Evolutionary conservation across 2,113 vertebrate genomes (phyloP).

Genomic region (Caretta caretta): DNA sequence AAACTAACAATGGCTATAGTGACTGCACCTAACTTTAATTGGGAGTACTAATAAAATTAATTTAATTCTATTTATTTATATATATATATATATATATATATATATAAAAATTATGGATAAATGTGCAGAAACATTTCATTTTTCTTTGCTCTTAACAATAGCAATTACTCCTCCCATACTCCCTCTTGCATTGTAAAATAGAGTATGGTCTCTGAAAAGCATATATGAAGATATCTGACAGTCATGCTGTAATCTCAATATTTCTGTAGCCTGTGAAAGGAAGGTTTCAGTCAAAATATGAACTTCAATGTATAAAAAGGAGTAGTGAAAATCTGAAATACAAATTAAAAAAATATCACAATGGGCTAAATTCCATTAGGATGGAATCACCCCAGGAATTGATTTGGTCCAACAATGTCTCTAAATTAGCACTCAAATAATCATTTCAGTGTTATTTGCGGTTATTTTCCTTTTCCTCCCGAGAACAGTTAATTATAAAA

Average conservation of each 20-base stretch:
- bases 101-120: not conserved
- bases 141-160: not conserved
- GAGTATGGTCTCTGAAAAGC: not conserved
- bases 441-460: not conserved
- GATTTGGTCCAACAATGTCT: not conserved
- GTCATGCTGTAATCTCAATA: not conserved
- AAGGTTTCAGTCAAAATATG: not conserved
- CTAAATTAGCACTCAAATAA: not conserved
- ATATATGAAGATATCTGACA: not conserved
- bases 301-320: not conserved
- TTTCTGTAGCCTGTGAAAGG: not conserved
- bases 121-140: not conserved
- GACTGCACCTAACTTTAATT: not conserved
- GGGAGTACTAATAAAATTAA: not conserved
- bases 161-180: not conserved
- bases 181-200: not conserved
- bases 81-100: not conserved
- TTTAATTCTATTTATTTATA: not conserved
- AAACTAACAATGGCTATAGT: not conserved
- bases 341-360: not conserved
- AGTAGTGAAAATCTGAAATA: not conserved
- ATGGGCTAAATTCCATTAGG: not conserved
- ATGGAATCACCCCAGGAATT: not conserved
- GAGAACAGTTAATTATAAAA: not conserved
- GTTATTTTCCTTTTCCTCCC: not conserved